phyloP scores from a whole-genome alignment of 92 coral and sea anemone species.

The Paramuricea clavata region DNA sequence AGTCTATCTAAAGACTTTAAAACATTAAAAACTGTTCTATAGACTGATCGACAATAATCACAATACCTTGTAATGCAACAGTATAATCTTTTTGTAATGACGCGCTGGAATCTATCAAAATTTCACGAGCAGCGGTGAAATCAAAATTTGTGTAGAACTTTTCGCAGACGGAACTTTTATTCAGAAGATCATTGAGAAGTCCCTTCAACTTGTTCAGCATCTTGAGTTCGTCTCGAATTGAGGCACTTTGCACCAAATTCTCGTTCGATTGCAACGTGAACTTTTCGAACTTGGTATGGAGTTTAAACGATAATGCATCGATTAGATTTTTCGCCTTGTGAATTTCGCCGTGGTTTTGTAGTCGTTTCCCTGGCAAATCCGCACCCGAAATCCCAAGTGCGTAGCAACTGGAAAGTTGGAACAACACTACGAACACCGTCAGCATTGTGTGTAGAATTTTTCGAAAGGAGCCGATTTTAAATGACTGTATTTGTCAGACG shows the following conservation, averaged over 20 bases:
- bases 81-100: slow-evolving; percentile 68
- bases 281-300: slow-evolving; percentile 22
- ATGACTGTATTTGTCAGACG: too few species aligned
- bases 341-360: slow-evolving; percentile 36
- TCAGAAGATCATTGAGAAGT: slow-evolving; percentile 57
- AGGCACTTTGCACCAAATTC: slow-evolving; percentile 18
- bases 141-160: slow-evolving; percentile 51
- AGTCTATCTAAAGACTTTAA: neutral
- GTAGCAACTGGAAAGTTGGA: neutral
- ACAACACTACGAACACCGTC: neutral
- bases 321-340: slow-evolving; percentile 55
- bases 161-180: slow-evolving; percentile 4
- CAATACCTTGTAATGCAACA: slow-evolving; percentile 67
- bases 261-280: slow-evolving; percentile 2
- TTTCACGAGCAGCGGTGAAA: slow-evolving; percentile 57
- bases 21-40: neutral
- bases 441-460: neutral
- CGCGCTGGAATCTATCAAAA: slow-evolving; percentile 55
- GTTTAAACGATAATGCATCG: slow-evolving; percentile 59
- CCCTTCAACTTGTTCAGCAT: slow-evolving; percentile 56
- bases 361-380: neutral
- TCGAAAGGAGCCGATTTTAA: too few species aligned
- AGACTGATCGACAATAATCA: neutral
- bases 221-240: slow-evolving; percentile 43
- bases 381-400: neutral